Evolutionary conservation across 2,888 invertebrate genomes (phyloP), one percentile per base, ranked within the genome.

Genomic region (Lasioglossum malachurum): DNA sequence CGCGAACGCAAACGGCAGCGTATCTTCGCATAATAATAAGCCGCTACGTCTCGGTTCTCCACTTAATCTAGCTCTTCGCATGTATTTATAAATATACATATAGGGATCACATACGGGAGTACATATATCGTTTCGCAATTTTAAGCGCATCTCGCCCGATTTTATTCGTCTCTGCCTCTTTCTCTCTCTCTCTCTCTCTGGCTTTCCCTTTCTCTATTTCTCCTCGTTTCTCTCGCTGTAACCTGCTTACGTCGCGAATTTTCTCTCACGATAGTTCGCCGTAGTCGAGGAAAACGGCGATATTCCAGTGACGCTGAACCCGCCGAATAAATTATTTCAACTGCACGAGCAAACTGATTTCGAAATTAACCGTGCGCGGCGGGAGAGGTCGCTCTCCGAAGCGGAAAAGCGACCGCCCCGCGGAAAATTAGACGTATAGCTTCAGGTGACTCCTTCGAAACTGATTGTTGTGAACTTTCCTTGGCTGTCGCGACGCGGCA

Each of bases 321-420:
- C 57, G 57, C 19, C 75, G 64, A 72, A 67, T 73, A 82, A 87
- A 71, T 86, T 86, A 75, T 78, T 80, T 76, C 74, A 49, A 60
- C 81, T 74, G 86, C 64, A 38, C 49, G 53, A 41, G 5, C 74
- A 77, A 80, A 86, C 77, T 77, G 86, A 82, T 87, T 86, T 72
- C 64, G 72, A 46, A 82, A 87, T 87, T 74, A 87, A 87, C 31
- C 76, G 76, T 41, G 4, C 49, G 49, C 83, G 31, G 71, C 69
- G 5, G 74, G 38, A 38, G 46, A 35, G 74, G 60, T 49, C 60
- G 73, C 38, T 49, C 57, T 5, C 4, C 31, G 35, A n/a, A 67
- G 41, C 38, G 84, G 75, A 79, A 79, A 72, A 77, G 73, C 69
- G 38, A 60, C 35, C n/a, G 31, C 31, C 53, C 57, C 77, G 80